Base-by-base conservation (phyloP, 2,113 vertebrate species). In the Takifugu flavidus region DNA sequence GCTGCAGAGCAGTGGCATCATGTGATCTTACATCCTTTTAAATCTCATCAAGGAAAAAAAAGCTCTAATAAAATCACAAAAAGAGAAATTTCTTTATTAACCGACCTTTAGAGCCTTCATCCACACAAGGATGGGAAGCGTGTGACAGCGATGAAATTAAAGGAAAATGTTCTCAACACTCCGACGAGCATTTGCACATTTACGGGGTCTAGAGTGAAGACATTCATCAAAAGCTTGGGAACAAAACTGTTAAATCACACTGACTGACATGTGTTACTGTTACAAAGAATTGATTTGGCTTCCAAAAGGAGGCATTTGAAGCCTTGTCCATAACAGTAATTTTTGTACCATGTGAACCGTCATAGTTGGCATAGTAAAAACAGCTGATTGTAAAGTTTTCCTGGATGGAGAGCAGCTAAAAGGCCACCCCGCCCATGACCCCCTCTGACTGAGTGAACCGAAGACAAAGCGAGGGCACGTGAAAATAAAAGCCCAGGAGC, bases 381-480 rank as follows among this genome's bases (percentile, higher is more conserved):
- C 28, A 29, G 28, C 28, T 29, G 3, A 31, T 31, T 5, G 7
- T 31, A 6, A 31, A 31, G 20, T 5, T 59, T 34, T 15, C 15
- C 15, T 13, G 29, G 7, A 5, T 6, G 29, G 28, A 20, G 25
- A 58, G 49, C 61, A 34, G 53, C 67, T 75, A 82, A 77, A 67
- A 52, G 31, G 56, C 63, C 55, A 73, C 74, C 72, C 60, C 78
- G 25, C 69, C 73, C 61, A 70, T 25, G 53, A 77, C 62, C 53
- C 20, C 49, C 63, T 14, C 31, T 45, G 39, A 54, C 52, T 66
- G 56, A 59, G 46, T 52, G 49, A 42, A 68, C 6, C 44, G n/a
- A 20, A 46, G 49, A 52, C 44, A 57, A 62, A 34, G 50, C 50
- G 47, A 49, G 34, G 58, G 28, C 43, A 44, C 43, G 51, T 14